Evolutionary conservation across 2,888 invertebrate species (phyloP).

Genomic region (Cerceris ruficornis): DNA sequence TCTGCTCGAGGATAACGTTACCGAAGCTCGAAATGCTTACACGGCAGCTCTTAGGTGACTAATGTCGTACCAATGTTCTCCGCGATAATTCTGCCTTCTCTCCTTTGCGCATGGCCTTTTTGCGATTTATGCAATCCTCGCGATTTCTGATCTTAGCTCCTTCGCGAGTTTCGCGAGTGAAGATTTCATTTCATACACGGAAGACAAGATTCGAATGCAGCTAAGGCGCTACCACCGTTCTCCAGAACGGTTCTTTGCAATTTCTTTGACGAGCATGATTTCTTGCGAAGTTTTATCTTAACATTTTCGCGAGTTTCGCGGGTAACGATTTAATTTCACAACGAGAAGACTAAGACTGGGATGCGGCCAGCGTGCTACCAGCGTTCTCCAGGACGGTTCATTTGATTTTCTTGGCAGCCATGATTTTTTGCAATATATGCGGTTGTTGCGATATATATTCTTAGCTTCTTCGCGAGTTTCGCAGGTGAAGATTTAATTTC

Average conservation of each 20-base stretch:
- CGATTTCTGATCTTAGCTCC: constrained; percentile 10
- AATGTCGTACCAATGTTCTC: background rate
- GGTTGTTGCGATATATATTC: too few species aligned
- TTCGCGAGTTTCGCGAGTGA: background rate
- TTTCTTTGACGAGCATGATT: too few species aligned
- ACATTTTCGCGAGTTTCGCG: background rate
- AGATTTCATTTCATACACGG: constrained; percentile 32
- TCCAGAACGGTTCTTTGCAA: too few species aligned
- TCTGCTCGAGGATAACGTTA: constrained; percentile 85
- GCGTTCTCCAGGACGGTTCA: too few species aligned
- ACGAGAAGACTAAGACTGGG: background rate
- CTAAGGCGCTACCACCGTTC: too few species aligned
- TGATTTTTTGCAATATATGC: too few species aligned
- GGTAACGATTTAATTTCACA: constrained; percentile 34
- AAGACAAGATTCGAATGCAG: background rate
- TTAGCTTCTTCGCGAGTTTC: too few species aligned
- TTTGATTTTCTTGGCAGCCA: too few species aligned
- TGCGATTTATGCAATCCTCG: constrained; percentile 13
- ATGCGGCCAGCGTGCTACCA: too few species aligned
- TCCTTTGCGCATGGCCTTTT: background rate
- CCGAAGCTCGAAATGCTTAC: constrained; percentile 88
- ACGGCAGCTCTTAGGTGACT: constrained; percentile 88
- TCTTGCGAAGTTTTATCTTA: background rate
- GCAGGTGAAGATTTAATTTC: too few species aligned
- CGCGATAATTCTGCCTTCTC: background rate